phyloP scores from a whole-genome alignment of 2,888 invertebrate species.

The Bimastos eiseni region DNA sequence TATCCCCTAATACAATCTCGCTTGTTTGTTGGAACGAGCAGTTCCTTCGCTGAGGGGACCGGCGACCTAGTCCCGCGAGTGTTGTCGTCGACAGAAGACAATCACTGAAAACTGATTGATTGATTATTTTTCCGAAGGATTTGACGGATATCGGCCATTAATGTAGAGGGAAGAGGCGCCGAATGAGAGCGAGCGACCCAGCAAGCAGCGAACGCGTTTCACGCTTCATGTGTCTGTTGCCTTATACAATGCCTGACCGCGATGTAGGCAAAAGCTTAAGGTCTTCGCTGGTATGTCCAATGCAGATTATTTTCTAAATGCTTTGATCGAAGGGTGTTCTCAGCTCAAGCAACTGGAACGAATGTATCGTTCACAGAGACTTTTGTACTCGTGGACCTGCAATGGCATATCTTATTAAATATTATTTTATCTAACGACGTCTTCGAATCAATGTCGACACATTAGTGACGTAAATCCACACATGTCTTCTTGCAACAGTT shows the following conservation, averaged over 20 bases:
- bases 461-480: too few relatives aligned
- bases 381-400: not conserved
- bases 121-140: constrained; percentile 8
- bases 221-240: not conserved
- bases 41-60: too few relatives aligned
- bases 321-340: not conserved
- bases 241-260: not conserved
- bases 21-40: not conserved
- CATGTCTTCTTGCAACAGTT: too few relatives aligned
- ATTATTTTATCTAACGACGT: not conserved
- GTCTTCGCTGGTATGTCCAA: not conserved
- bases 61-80: too few relatives aligned
- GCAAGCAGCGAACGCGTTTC: not conserved
- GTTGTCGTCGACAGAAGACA: constrained; percentile 8
- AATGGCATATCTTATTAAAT: not conserved
- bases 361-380: not conserved
- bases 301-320: not conserved
- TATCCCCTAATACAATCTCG: constrained; percentile 13
- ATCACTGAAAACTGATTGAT: constrained; percentile 22
- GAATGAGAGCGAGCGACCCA: not conserved
- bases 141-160: constrained; percentile 16
- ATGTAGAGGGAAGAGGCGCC: not conserved
- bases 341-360: not conserved
- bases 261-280: not conserved
- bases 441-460: not conserved